Evolutionary conservation across 2,888 invertebrate genomes (phyloP).

Genomic region (Zygothrica quintamaculata): DNA sequence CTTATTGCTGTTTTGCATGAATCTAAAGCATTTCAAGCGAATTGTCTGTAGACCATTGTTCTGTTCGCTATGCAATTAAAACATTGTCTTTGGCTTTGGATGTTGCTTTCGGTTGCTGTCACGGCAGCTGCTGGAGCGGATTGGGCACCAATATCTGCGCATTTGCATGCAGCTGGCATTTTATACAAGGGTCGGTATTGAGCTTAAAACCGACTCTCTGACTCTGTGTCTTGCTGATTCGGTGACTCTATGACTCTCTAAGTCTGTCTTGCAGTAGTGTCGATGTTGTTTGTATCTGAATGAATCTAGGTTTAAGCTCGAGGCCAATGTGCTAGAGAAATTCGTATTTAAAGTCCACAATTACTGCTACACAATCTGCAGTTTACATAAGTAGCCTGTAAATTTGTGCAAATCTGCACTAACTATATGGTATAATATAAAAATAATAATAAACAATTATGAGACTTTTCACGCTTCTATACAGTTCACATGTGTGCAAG

Average conservation of each 20-base stretch:
- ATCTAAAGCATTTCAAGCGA: slow-evolving; percentile 19
- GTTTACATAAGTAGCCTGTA: slow-evolving; percentile 66
- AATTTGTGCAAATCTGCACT: slow-evolving; percentile 59
- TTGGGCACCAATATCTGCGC: slow-evolving; percentile 47
- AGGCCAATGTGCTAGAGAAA: slow-evolving; percentile 56
- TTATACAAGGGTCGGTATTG: slow-evolving; percentile 55
- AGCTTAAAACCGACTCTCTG: slow-evolving; percentile 3
- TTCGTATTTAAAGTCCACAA: slow-evolving; percentile 65
- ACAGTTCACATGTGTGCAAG: slow-evolving; percentile 33
- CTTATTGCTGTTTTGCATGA: slow-evolving; percentile 45
- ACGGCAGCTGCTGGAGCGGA: slow-evolving; percentile 28
- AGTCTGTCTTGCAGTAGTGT: too few relatives aligned
- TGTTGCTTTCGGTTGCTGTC: slow-evolving; percentile 40
- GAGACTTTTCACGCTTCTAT: slow-evolving; percentile 66
- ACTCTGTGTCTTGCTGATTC: neutral
- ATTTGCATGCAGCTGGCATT: slow-evolving; percentile 80
- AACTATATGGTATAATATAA: slow-evolving; percentile 37
- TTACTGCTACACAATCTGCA: slow-evolving; percentile 32
- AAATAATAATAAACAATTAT: slow-evolving; percentile 57
- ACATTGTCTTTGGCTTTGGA: slow-evolving; percentile 36
- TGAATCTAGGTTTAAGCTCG: slow-evolving; percentile 49
- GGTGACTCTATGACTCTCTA: slow-evolving; percentile 20
- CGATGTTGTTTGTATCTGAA: slow-evolving; percentile 12
- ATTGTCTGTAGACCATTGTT: slow-evolving; percentile 63
- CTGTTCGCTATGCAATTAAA: slow-evolving; percentile 71